phyloP scores from a whole-genome alignment of 2,797 vertebrate genomes.

The Pristis pectinata region DNA sequence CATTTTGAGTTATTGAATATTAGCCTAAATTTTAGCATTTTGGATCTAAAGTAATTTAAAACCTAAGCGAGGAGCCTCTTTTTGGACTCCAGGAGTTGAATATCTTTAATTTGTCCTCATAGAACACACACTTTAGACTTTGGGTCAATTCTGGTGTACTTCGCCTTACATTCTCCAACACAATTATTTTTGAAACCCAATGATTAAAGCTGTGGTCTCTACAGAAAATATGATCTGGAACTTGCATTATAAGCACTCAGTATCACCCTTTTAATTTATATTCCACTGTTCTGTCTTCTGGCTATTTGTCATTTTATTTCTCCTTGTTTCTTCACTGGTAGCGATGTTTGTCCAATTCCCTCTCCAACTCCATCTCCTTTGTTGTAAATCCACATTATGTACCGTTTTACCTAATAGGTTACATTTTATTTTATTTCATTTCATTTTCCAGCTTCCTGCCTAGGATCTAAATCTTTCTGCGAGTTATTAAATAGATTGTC shows the following conservation, averaged over 20 bases:
- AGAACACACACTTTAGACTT: background rate
- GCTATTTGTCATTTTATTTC: background rate
- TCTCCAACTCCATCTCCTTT: background rate
- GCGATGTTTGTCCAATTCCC: background rate
- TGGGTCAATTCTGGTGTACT: background rate
- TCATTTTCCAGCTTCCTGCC: background rate
- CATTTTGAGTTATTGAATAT: background rate
- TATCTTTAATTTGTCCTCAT: background rate
- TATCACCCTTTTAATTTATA: background rate
- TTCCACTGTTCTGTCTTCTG: background rate
- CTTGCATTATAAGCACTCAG: background rate
- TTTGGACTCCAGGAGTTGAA: background rate
- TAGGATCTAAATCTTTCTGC: background rate
- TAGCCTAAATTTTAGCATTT: too few relatives aligned
- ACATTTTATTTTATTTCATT: background rate
- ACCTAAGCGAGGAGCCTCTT: background rate
- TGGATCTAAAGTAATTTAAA: too few relatives aligned
- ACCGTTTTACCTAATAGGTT: background rate
- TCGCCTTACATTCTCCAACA: background rate
- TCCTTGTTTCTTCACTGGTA: background rate
- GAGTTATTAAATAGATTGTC: background rate
- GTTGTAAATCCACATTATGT: background rate
- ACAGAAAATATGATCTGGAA: background rate
- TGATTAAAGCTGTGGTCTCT: background rate
- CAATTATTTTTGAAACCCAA: background rate